Evolutionary conservation across 2,888 invertebrate species (phyloP).

Genomic region (Drosophila anceps): DNA sequence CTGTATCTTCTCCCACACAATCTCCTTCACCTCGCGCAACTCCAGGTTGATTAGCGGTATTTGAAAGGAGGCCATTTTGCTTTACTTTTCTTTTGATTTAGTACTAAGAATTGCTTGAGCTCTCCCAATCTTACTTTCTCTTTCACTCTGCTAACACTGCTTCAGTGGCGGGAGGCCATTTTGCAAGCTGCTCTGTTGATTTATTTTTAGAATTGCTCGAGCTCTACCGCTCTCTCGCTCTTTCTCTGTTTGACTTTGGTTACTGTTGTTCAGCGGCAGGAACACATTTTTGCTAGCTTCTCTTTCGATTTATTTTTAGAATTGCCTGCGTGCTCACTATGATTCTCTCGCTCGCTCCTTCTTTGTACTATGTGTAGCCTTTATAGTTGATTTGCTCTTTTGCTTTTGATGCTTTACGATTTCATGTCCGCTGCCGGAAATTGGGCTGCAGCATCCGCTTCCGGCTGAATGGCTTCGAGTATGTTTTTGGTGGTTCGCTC

Average conservation of each 20-base stretch:
- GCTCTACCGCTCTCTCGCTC: not conserved
- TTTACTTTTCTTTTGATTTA: slow-evolving; percentile 3
- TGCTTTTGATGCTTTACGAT: slow-evolving; percentile 34
- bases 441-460: slow-evolving; percentile 60
- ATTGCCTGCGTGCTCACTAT: slow-evolving; percentile 1
- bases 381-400: slow-evolving; percentile 29
- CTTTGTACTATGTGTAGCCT: slow-evolving; percentile 36
- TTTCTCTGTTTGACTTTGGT: not conserved
- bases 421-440: slow-evolving; percentile 62
- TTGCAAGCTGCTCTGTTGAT: slow-evolving; percentile 43
- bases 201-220: slow-evolving; percentile 5
- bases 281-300: not conserved
- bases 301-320: slow-evolving; percentile 5
- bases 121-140: slow-evolving; percentile 2
- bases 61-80: slow-evolving; percentile 86
- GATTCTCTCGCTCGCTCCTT: not conserved
- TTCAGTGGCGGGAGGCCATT: slow-evolving; percentile 77
- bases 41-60: slow-evolving; percentile 95
- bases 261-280: not conserved
- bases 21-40: slow-evolving; percentile 92
- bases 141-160: not conserved
- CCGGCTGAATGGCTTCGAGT: slow-evolving; percentile 43
- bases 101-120: slow-evolving; percentile 2
- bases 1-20: slow-evolving; percentile 94
- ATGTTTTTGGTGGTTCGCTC: slow-evolving; percentile 37